These are phyloP conservation scores for Magallana nippona DNA, from an alignment of 2,888 invertebrate genomes.

Conservation along the genomic window DNA sequence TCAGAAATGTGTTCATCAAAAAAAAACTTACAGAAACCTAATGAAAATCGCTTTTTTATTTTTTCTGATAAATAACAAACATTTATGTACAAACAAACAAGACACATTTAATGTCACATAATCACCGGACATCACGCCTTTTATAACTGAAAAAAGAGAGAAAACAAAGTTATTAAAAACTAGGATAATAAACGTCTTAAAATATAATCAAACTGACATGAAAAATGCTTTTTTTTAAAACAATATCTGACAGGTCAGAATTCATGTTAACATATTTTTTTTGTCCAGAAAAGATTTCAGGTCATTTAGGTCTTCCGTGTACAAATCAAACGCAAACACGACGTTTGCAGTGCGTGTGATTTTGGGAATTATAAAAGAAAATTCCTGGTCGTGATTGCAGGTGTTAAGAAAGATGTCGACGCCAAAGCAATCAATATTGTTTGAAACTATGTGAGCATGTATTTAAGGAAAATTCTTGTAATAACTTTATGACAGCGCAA, in stretches of 20 bases:
- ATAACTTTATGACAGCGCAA: no score
- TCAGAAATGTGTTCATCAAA: no score
- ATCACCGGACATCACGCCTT: not conserved
- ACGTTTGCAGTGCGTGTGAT: not conserved
- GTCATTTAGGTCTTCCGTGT: not conserved
- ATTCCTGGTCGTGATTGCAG: not conserved
- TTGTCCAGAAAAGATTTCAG: not conserved
- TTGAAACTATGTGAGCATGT: no score
- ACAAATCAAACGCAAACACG: not conserved
- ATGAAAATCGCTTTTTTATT: not conserved
- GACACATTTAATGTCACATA: not conserved
- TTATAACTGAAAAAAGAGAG: not conserved
- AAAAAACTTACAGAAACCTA: not conserved
- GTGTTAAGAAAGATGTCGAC: not conserved
- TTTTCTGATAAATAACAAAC: conserved; percentile 17
- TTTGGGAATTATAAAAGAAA: not conserved
- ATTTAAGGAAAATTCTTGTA: no score
- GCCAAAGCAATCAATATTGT: no score
- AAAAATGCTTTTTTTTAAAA: not conserved
- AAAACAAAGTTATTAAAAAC: not conserved
- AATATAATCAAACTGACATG: conserved; percentile 6
- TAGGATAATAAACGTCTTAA: not conserved
- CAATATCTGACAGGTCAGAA: not conserved
- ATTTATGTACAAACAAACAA: conserved; percentile 22
- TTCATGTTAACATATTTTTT: not conserved